Percentiles rank a stretch among this genome's conserved stretches.
These are phyloP conservation scores for Sarcophaga bullata DNA, from an alignment of 1,140 invertebrate species.

Conservation along the genomic window DNA sequence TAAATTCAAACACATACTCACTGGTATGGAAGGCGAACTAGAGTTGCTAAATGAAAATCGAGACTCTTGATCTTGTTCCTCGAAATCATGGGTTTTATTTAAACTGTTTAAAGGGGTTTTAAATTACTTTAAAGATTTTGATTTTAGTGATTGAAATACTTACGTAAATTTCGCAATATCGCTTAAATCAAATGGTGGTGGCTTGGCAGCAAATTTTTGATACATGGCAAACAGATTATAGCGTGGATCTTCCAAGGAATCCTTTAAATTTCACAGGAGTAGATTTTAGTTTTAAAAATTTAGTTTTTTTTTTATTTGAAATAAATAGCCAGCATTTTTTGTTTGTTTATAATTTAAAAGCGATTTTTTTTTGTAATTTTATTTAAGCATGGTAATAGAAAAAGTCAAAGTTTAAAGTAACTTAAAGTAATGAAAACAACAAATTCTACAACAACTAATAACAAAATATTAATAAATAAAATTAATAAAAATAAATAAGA, in stretches of 20 bases:
- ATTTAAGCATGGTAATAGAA: conserved; percentile 19
- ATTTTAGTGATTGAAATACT: conserved; percentile 45
- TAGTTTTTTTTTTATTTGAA: conserved; percentile 44
- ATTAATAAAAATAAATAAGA: background rate
- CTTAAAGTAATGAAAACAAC: conserved; percentile 18
- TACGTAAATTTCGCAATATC: conserved; percentile 64
- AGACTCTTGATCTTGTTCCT: conserved; percentile 72
- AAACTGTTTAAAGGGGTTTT: conserved; percentile 44
- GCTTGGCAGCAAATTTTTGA: conserved; percentile 59
- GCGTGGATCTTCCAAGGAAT: conserved; percentile 60
- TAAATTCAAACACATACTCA: conserved; percentile 58
- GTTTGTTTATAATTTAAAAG: conserved; percentile 33
- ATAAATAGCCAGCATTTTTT: conserved; percentile 42
- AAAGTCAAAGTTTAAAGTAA: background rate
- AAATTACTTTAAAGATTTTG: too few species aligned
- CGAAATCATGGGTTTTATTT: conserved; percentile 54
- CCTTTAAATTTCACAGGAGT: conserved; percentile 48
- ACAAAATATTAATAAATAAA: background rate
- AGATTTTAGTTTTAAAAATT: conserved; percentile 8
- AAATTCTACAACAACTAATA: conserved; percentile 23
- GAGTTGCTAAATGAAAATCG: conserved; percentile 79
- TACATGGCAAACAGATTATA: conserved; percentile 65
- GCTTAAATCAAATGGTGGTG: conserved; percentile 63
- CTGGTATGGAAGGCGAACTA: conserved; percentile 74
- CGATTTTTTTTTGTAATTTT: conserved; percentile 31